phyloP scores from a whole-genome alignment of 2,113 vertebrate genomes.

The Grantiella picta region DNA sequence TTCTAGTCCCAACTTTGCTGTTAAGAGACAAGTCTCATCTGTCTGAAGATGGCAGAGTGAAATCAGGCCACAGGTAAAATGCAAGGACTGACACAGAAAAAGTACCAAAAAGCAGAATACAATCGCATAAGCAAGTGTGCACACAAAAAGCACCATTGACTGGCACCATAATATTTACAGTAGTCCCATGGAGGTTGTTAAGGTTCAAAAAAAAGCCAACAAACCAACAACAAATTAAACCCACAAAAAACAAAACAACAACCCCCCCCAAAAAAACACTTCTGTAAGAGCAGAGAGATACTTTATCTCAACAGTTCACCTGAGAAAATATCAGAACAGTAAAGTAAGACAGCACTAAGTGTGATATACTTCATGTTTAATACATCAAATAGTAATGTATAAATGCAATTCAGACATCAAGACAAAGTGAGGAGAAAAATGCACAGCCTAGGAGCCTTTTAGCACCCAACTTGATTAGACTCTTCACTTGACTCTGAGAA shows the following conservation, averaged over 20 bases:
- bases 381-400: accelerated
- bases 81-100: not conserved
- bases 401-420: not conserved
- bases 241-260: not conserved
- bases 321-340: not conserved
- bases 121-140: accelerated
- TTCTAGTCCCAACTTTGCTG: not conserved
- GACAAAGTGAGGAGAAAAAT: not conserved
- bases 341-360: not conserved
- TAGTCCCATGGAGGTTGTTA: not conserved
- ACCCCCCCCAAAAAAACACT: not conserved
- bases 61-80: not conserved
- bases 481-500: not conserved
- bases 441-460: not conserved
- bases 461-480: not conserved
- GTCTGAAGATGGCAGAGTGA: not conserved
- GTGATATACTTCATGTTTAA: not conserved
- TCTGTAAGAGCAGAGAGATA: not conserved
- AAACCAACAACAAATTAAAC: not conserved
- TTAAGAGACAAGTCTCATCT: not conserved
- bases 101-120: not conserved
- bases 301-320: not conserved
- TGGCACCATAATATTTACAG: not conserved
- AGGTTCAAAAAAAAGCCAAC: not conserved
- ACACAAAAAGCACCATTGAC: not conserved